These are phyloP conservation scores for Drosophila multiciliata DNA, from an alignment of 2,888 invertebrate species.

Conservation along the genomic window DNA sequence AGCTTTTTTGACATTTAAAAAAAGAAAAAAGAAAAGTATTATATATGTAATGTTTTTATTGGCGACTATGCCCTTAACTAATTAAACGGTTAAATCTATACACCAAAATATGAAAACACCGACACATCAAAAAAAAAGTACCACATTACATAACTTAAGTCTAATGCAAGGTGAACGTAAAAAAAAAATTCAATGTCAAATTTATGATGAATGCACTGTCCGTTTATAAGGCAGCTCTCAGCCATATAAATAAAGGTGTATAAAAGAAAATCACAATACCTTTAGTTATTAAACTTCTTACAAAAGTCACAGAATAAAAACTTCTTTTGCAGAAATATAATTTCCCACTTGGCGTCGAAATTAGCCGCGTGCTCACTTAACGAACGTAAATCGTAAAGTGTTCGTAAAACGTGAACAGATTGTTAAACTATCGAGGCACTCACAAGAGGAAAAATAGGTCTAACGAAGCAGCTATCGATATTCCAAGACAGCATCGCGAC, in stretches of 20 bases:
- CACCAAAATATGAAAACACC: constrained; percentile 54
- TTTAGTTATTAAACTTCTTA: constrained; percentile 81
- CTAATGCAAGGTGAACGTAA: constrained; percentile 72
- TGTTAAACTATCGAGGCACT: constrained; percentile 19
- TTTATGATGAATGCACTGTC: constrained; percentile 48
- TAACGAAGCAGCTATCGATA: constrained; percentile 20
- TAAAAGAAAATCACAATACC: constrained; percentile 76
- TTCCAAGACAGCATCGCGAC: background rate
- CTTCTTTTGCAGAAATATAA: constrained; percentile 83
- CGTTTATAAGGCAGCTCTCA: constrained; percentile 25
- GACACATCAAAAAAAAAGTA: constrained; percentile 58
- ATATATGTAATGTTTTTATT: constrained; percentile 10
- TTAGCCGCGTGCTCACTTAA: constrained; percentile 84
- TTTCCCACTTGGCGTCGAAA: constrained; percentile 80
- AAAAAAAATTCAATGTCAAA: constrained; percentile 76
- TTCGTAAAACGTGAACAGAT: constrained; percentile 49
- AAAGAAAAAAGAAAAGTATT: background rate
- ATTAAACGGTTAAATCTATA: constrained; percentile 21
- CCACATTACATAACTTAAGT: constrained; percentile 78
- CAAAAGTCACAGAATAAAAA: constrained; percentile 84
- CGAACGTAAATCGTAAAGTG: constrained; percentile 84
- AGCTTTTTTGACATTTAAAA: constrained; percentile 9
- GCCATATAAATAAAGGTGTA: constrained; percentile 32
- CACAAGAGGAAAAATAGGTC: background rate
- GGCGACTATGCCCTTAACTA: constrained; percentile 1